A percentile compares a stretch with the other conserved stretches of the same genome.
These are phyloP conservation scores for Myathropa florea DNA, from an alignment of 2,888 invertebrate species.

Conservation along the genomic window DNA sequence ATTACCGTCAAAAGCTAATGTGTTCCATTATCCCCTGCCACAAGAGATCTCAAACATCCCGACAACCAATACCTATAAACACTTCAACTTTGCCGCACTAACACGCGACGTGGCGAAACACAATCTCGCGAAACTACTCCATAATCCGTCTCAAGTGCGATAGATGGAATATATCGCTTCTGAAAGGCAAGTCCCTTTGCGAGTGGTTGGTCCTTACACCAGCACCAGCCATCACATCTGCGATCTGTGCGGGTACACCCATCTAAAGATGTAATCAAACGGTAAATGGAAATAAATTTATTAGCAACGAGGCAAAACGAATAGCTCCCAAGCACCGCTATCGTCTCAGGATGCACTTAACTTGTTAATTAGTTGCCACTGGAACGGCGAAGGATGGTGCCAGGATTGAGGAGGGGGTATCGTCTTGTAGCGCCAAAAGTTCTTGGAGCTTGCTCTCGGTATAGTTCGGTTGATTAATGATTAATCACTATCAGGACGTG, in stretches of 20 bases:
- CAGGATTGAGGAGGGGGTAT: not conserved
- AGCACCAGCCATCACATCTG: constrained; percentile 14
- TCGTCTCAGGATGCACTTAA: constrained; percentile 68
- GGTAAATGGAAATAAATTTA: constrained; percentile 63
- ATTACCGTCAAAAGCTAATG: constrained; percentile 19
- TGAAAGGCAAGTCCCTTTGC: constrained; percentile 9
- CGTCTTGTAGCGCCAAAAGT: not conserved
- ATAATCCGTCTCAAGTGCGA: not conserved
- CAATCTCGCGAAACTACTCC: not conserved
- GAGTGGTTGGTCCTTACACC: constrained; percentile 3
- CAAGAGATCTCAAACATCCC: not conserved
- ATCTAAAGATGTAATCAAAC: constrained; percentile 56
- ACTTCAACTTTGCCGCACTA: not conserved
- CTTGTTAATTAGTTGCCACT: constrained; percentile 50
- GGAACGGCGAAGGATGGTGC: not conserved
- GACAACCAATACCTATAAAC: not conserved
- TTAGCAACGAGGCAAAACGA: constrained; percentile 4
- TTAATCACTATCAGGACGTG: constrained; percentile 41
- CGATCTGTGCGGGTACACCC: too few relatives aligned
- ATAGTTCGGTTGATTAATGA: constrained; percentile 55
- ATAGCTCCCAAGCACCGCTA: constrained; percentile 12
- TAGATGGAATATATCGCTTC: constrained; percentile 5
- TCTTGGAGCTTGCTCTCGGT: not conserved
- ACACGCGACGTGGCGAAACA: not conserved
- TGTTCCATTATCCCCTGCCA: not conserved